Conservation (phyloP, 2,113 vertebrate genomes). For the Syngnathus typhle region DNA sequence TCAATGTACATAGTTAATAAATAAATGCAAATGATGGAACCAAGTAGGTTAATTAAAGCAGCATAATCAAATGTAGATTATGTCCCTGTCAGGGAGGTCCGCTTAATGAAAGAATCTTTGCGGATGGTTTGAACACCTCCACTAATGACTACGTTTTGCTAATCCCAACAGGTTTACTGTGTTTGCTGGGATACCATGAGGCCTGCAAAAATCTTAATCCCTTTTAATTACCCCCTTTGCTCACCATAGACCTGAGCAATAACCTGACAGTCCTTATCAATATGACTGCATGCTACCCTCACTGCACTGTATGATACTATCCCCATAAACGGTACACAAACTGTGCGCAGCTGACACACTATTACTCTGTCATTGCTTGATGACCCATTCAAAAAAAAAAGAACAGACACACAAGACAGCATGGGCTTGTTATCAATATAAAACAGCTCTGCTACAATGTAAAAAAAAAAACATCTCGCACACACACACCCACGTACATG, state of each 20-base stretch:
- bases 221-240: constrained; percentile 54
- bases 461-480: neutral
- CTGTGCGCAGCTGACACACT: neutral
- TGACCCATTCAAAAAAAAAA: constrained; percentile 42
- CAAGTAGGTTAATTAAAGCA: constrained; percentile 10
- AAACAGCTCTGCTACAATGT: constrained; percentile 34
- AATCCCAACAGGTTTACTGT: constrained; percentile 54
- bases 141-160: constrained; percentile 38
- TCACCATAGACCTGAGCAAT: constrained; percentile 42
- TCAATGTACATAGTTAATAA: neutral
- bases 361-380: constrained; percentile 21
- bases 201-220: constrained; percentile 53
- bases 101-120: constrained; percentile 4
- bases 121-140: constrained; percentile 2
- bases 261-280: constrained; percentile 47
- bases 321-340: constrained; percentile 2
- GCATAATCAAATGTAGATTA: constrained; percentile 1
- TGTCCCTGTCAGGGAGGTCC: constrained; percentile 2
- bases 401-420: constrained; percentile 27
- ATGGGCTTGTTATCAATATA: constrained; percentile 53
- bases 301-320: constrained; percentile 27
- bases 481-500: constrained; percentile 36
- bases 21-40: neutral
- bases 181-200: constrained; percentile 28
- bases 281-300: constrained; percentile 32